Evolutionary conservation across 2,888 invertebrate genomes (phyloP).

Genomic region (Mimachlamys varia): DNA sequence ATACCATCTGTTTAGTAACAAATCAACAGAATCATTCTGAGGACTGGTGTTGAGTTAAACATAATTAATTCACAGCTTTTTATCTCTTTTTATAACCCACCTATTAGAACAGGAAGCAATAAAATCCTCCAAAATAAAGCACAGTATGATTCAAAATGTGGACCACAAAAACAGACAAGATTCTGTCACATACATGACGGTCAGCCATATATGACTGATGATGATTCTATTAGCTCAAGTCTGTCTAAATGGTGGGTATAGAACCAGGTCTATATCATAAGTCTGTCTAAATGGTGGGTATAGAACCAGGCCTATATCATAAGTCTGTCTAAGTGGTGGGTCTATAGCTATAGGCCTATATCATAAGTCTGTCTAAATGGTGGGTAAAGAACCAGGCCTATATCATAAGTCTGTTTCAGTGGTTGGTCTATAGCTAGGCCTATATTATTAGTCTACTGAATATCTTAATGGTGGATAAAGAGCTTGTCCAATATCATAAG

Average conservation of each 20-base stretch:
- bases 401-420: neutral
- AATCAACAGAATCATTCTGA: neutral
- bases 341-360: too few species aligned
- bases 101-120: neutral
- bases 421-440: neutral
- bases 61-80: constrained; percentile 27
- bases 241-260: too few species aligned
- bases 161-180: neutral
- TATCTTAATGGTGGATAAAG: neutral
- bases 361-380: neutral
- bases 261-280: too few species aligned
- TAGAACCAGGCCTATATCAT: too few species aligned
- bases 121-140: neutral
- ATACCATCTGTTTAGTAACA: constrained; percentile 1
- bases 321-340: neutral
- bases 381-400: neutral
- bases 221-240: too few species aligned
- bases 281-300: too few species aligned
- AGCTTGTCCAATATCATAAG: too few species aligned
- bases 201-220: too few species aligned
- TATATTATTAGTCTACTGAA: too few species aligned
- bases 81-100: neutral
- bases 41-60: neutral
- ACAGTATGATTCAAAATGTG: neutral
- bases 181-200: neutral